Base-by-base conservation (phyloP, 1,140 invertebrate genomes). In the Dreissena polymorpha region DNA sequence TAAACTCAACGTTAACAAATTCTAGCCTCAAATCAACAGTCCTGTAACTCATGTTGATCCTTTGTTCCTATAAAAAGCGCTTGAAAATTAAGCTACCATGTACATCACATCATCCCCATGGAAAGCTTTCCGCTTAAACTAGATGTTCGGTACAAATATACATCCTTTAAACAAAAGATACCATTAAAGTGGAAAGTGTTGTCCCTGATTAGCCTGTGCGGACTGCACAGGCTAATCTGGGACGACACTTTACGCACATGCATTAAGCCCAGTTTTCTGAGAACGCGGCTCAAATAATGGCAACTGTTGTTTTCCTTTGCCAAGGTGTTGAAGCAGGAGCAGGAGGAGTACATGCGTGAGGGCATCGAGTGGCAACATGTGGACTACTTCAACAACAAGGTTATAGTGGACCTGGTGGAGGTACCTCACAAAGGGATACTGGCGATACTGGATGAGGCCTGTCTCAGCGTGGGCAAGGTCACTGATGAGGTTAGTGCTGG, bases 391-490 rank as follows among this genome's bases (percentile, higher is more conserved):
- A 94, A 95, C 97, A 93, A 95, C 88, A 94, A 95, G 72, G 88
- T 94, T 23, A 98, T 99, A 90, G 98, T 97, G 93, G 97, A 98
- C 89, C 94, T 99, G 21, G 96, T 99, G 10, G 98, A 99, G 91
- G 95, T 95, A 95, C 51, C 97, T 97, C 97, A 98, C 91, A 96
- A 97, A 92, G 98, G 98, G 81, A 95, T 99, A 63, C 95, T 99
- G 86, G 95, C 98, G 65, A 98, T 98, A 85, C 95, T 98, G 94
- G 98, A 99, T 91, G 98, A 99, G 92, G 98, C 97, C 27, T 99
- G 97, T 86, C 94, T 98, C 10, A 98, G 97, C 88, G 97, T 98
- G 53, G 98, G 97, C 71, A 97, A 97, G 94, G 96, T 98, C 39
- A 97, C 96, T 1, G 97, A 99, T 92, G 95, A 96, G 92, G 95